Percentiles rank a stretch among this genome's conserved stretches.
phyloP scores from a whole-genome alignment of 2,113 vertebrate genomes.

The Boulengeromyrus knoepffleri region DNA sequence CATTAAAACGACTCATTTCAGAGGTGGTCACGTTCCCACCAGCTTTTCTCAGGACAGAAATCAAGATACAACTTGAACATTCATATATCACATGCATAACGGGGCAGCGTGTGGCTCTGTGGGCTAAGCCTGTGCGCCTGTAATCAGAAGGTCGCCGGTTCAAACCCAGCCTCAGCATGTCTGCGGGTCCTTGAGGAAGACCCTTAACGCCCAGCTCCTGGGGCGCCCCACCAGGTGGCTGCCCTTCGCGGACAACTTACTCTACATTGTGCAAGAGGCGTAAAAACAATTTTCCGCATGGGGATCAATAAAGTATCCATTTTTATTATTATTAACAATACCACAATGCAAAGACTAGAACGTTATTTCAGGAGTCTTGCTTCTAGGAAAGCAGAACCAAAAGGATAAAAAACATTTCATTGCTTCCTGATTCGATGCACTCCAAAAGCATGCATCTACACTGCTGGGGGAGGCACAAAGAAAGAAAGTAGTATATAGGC shows the following conservation, averaged over 20 bases:
- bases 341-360: not conserved
- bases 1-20: not conserved
- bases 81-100: not conserved
- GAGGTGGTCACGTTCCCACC: not conserved
- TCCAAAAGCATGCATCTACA: not conserved
- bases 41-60: not conserved
- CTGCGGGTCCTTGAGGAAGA: too few relatives aligned
- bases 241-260: not conserved
- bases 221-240: too few relatives aligned
- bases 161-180: too few relatives aligned
- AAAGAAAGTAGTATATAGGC: not conserved
- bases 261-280: not conserved
- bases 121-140: too few relatives aligned
- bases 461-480: not conserved
- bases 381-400: not conserved
- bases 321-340: not conserved
- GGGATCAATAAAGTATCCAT: too few relatives aligned
- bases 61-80: not conserved
- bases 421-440: not conserved
- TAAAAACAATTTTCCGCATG: too few relatives aligned
- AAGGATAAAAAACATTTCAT: not conserved
- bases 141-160: too few relatives aligned
- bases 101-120: too few relatives aligned
- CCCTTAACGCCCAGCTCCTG: too few relatives aligned
- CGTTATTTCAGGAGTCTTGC: not conserved